These are phyloP conservation scores for Cichladusa arquata DNA, from an alignment of 2,113 vertebrate species.

Conservation along the genomic window DNA sequence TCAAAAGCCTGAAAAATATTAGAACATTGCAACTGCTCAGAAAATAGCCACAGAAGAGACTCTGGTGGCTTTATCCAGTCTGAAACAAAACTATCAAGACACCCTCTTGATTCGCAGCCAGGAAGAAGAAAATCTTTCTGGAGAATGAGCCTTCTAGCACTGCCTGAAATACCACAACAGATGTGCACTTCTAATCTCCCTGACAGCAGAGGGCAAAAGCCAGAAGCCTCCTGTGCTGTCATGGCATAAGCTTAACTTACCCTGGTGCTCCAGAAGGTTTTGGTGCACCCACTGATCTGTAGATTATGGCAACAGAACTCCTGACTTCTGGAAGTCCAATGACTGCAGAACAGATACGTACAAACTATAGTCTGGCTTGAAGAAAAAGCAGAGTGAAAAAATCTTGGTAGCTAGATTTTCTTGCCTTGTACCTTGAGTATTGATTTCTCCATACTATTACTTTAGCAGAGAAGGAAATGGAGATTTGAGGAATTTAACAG, in stretches of 20 bases:
- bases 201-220: neutral
- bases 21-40: neutral
- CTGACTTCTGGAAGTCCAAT: neutral
- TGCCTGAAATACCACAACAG: neutral
- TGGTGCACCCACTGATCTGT: neutral
- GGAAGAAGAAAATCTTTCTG: neutral
- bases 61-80: neutral
- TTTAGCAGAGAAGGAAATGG: neutral
- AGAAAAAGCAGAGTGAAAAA: neutral
- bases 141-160: neutral
- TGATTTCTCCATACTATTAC: neutral
- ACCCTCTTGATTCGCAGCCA: neutral
- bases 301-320: neutral
- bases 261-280: neutral
- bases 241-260: neutral
- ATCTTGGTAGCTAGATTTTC: neutral
- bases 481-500: neutral
- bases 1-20: conserved; percentile 18
- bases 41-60: neutral
- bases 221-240: neutral
- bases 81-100: neutral
- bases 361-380: neutral
- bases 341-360: neutral
- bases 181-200: neutral
- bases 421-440: neutral